These are phyloP conservation scores for Amphibalanus amphitrite DNA, from an alignment of 1,140 invertebrate species.

Conservation along the genomic window DNA sequence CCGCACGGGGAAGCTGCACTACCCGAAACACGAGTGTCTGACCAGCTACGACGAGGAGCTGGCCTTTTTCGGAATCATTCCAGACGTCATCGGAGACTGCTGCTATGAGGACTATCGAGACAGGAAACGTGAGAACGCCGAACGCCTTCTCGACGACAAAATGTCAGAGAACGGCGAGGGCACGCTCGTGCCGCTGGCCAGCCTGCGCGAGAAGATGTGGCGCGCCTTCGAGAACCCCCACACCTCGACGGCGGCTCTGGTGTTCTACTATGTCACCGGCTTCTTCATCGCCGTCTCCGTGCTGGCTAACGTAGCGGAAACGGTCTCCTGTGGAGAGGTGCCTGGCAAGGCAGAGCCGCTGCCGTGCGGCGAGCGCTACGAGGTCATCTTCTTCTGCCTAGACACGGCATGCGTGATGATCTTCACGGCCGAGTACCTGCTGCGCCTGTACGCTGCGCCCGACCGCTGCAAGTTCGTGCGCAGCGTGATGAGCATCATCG, in stretches of 20 bases:
- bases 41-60: slow-evolving; percentile 98
- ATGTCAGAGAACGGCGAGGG: neutral
- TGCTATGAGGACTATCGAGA: no score
- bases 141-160: no score
- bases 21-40: no score
- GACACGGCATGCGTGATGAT: no score
- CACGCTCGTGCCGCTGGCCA: neutral
- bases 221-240: slow-evolving; percentile 99
- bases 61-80: slow-evolving; percentile 96
- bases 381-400: slow-evolving; percentile 94
- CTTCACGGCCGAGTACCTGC: no score
- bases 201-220: no score
- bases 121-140: slow-evolving; percentile 49
- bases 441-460: slow-evolving; percentile 92
- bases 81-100: slow-evolving; percentile 98
- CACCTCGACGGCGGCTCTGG: slow-evolving; percentile 89
- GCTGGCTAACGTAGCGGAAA: slow-evolving; percentile 97
- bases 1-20: no score
- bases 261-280: slow-evolving; percentile 99
- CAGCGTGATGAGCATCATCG: no score
- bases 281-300: slow-evolving; percentile 99
- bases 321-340: slow-evolving; percentile 74
- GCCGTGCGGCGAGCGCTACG: slow-evolving; percentile 91
- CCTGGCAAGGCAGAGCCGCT: slow-evolving; percentile 55
- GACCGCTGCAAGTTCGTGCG: slow-evolving; percentile 94